Evolutionary conservation across 2,888 invertebrate species (phyloP).

Genomic region (Pteria penguin): DNA sequence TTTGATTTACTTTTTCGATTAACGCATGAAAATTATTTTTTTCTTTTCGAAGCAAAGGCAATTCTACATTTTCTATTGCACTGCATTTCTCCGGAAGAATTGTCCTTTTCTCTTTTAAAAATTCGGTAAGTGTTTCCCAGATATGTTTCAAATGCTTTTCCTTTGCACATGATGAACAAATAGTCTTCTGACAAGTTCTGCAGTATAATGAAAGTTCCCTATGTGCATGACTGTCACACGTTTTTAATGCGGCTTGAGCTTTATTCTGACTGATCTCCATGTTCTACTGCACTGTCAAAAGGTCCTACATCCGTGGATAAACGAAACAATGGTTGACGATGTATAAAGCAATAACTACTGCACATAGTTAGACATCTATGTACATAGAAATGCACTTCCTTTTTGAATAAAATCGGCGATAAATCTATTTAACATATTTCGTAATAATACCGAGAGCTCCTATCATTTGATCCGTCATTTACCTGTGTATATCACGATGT

Average conservation of each 20-base stretch:
- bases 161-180: neutral
- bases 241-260: neutral
- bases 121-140: neutral
- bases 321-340: no score
- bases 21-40: neutral
- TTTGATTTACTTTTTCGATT: neutral
- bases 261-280: no score
- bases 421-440: no score
- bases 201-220: neutral
- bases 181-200: neutral
- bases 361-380: no score
- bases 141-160: neutral
- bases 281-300: no score
- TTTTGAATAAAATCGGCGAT: no score
- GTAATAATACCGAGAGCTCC: no score
- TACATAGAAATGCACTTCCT: no score
- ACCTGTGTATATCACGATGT: no score
- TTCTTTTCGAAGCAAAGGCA: neutral
- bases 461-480: no score
- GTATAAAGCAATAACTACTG: no score
- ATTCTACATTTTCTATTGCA: neutral
- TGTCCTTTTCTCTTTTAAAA: neutral
- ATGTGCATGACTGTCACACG: neutral
- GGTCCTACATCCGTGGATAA: no score
- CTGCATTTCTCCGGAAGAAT: neutral